A percentile compares a stretch with the other conserved stretches of the same genome.
phyloP scores from a whole-genome alignment of 2,888 invertebrate genomes.

The Aromia moschata region DNA sequence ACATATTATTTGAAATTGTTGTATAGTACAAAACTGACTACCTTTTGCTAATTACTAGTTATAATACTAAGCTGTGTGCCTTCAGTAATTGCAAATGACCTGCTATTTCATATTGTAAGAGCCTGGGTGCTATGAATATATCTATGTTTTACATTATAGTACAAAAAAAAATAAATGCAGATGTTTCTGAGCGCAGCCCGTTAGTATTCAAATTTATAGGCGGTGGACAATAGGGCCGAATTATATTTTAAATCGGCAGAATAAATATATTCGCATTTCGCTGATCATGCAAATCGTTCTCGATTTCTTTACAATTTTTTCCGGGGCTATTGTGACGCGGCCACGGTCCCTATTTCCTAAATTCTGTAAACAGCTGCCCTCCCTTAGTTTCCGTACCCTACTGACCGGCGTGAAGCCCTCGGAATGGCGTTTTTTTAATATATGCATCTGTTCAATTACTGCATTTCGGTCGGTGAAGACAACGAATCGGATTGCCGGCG shows the following conservation, averaged over 20 bases:
- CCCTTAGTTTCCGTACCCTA: conserved; percentile 30
- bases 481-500: background rate
- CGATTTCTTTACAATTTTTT: conserved; percentile 57
- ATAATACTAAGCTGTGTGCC: conserved; percentile 77
- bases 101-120: conserved; percentile 63
- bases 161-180: conserved; percentile 41
- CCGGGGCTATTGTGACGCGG: conserved; percentile 50
- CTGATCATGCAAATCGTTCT: conserved; percentile 58
- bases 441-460: conserved; percentile 58
- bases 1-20: conserved; percentile 61
- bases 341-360: conserved; percentile 59
- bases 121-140: conserved; percentile 62
- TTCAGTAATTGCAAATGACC: conserved; percentile 80
- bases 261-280: conserved; percentile 39
- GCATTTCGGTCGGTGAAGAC: conserved; percentile 7
- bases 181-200: conserved; percentile 38
- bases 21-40: conserved; percentile 64
- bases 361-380: conserved; percentile 62
- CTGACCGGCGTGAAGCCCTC: conserved; percentile 43
- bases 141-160: conserved; percentile 56
- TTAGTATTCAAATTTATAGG: conserved; percentile 51
- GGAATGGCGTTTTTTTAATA: conserved; percentile 54
- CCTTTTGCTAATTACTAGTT: conserved; percentile 65
- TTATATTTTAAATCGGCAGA: conserved; percentile 41
- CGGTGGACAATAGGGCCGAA: conserved; percentile 30